Evolutionary conservation across 2,888 invertebrate genomes (phyloP), one percentile per base, ranked within the genome.

Genomic region (Diaphora mendica): DNA sequence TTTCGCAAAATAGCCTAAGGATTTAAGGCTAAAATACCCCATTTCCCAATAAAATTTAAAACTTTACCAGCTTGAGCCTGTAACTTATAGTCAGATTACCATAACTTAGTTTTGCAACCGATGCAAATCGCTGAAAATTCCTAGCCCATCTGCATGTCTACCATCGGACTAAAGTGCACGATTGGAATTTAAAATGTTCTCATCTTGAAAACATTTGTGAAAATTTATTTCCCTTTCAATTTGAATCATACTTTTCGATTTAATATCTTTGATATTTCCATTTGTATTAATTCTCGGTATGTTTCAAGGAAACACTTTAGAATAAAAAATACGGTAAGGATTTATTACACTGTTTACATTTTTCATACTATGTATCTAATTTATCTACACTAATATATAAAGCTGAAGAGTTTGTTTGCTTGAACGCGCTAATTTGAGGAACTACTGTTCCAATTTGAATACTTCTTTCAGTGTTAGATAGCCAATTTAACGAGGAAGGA

Each of bases 61-160:
- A 89, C 89, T 90, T 93, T 89, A 90, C 89, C 84, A 81, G 80
- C 78, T 73, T 78, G 79, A 88, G 87, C 87, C 89, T 91, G 91
- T 91, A 92, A 93, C 90, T 93, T 92, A 92, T 91, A 91, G 92
- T 87, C 81, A 85, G 91, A 92, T 93, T 92, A 92, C 87, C 91
- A 93, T 93, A 93, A 92, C 89, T 92, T 90, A 90, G 89, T 91
- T 92, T 91, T 89, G 92, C 91, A 89, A 89, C 89, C 85, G 90
- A 92, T 92, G 93, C 93, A 91, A 91, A 93, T 92, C 90, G 88
- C 81, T 90, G 90, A 88, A 90, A 93, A 91, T 91, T 90, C 86
- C 85, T 82, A 81, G 88, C 88, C 90, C 89, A 92, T 93, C 92
- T 93, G 91, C 92, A 91, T 89, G 91, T 89, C 89, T 88, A 82